These are phyloP conservation scores for Hydroisotoma schaefferi DNA, from an alignment of 2,888 invertebrate genomes.

Conservation along the genomic window DNA sequence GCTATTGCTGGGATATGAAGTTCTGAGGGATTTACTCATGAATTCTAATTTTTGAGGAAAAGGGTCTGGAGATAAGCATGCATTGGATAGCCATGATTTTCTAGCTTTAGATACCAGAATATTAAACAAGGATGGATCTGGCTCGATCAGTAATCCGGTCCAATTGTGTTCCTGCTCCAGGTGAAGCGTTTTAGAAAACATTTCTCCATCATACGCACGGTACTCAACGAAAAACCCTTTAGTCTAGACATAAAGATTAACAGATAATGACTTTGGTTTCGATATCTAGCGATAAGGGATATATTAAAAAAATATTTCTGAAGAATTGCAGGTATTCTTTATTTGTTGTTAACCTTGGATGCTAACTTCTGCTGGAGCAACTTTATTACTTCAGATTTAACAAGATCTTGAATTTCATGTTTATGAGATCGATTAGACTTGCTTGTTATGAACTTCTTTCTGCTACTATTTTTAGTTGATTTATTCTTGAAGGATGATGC, in stretches of 20 bases:
- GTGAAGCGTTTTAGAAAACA: conserved; percentile 56
- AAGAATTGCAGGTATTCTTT: too few relatives aligned
- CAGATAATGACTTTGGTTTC: background rate
- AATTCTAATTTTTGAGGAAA: conserved; percentile 49
- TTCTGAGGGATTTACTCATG: conserved; percentile 12
- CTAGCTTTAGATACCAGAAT: conserved; percentile 54
- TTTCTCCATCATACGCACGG: conserved; percentile 50
- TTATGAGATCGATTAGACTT: too few relatives aligned
- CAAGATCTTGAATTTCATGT: too few relatives aligned
- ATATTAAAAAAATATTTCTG: background rate
- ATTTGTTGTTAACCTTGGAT: too few relatives aligned
- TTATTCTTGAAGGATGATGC: too few relatives aligned
- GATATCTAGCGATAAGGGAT: too few relatives aligned
- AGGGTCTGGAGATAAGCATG: conserved; percentile 54
- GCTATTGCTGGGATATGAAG: background rate
- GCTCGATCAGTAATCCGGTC: conserved; percentile 57
- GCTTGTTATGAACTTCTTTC: too few relatives aligned
- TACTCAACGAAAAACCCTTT: conserved; percentile 26
- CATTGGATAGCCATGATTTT: conserved; percentile 55
- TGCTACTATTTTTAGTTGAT: too few relatives aligned
- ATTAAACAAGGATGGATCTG: conserved; percentile 56
- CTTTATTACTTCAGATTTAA: too few relatives aligned
- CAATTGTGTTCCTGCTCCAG: conserved; percentile 55
- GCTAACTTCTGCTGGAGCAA: conserved; percentile 7
- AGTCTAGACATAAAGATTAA: conserved; percentile 11